Conservation (phyloP, 2,797 vertebrate genomes). For the Amazona finschi region DNA sequence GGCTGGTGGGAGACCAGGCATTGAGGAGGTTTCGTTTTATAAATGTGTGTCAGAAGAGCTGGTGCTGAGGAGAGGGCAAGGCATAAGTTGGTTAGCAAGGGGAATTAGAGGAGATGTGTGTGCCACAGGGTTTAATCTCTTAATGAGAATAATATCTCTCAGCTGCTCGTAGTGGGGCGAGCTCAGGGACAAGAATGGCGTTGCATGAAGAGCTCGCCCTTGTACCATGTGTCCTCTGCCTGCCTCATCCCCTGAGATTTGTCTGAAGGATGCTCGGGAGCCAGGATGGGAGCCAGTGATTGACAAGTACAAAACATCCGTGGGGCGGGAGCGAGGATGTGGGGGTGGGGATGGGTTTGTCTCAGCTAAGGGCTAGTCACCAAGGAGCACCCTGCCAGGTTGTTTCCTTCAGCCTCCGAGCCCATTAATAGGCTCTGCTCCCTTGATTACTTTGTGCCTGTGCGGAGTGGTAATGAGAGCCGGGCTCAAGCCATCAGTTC, state of each 20-base stretch:
- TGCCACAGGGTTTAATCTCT: constrained; percentile 20
- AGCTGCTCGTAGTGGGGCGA: neutral
- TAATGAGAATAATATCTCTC: constrained; percentile 29
- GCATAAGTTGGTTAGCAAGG: neutral
- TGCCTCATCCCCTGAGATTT: neutral
- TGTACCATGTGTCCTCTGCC: neutral
- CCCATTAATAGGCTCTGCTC: constrained; percentile 48
- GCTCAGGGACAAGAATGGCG: neutral
- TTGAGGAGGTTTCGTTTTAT: neutral
- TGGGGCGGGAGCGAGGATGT: neutral
- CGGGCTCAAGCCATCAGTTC: constrained; percentile 38
- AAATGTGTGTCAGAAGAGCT: neutral
- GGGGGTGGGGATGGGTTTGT: neutral
- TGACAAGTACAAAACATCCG: neutral
- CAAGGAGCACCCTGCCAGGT: neutral
- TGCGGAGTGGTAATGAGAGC: constrained; percentile 3
- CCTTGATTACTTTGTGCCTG: constrained; percentile 46
- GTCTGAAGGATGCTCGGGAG: neutral
- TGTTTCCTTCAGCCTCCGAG: neutral
- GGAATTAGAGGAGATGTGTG: constrained; percentile 19
- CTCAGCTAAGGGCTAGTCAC: neutral
- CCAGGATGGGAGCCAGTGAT: neutral
- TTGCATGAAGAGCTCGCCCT: neutral
- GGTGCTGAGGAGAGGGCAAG: neutral
- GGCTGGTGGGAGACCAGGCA: neutral